These are phyloP conservation scores for Phyllotreta cruciferae DNA, from an alignment of 2,888 invertebrate species.

Conservation along the genomic window DNA sequence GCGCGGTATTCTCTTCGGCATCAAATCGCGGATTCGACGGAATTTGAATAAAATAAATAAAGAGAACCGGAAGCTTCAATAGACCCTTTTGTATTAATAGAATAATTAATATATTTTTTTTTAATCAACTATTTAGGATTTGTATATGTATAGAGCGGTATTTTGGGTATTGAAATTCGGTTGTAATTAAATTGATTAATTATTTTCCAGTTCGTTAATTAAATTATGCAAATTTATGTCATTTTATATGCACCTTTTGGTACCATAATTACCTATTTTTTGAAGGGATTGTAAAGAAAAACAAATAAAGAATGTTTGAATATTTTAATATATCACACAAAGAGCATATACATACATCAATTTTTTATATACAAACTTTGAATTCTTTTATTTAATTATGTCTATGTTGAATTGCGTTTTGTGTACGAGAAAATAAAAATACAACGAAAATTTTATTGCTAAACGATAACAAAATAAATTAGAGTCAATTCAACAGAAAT, in stretches of 20 bases:
- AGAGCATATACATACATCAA: conserved; percentile 63
- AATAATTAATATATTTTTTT: too few species aligned
- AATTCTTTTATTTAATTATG: conserved; percentile 49
- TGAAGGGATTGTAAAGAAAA: conserved; percentile 29
- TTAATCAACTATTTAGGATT: too few species aligned
- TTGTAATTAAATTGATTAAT: neutral
- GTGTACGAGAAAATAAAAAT: conserved; percentile 43
- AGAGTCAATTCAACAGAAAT: conserved; percentile 40
- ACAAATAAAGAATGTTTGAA: conserved; percentile 54
- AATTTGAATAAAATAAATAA: conserved; percentile 30
- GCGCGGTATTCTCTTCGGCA: conserved; percentile 21
- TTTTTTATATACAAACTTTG: conserved; percentile 59
- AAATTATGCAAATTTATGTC: conserved; percentile 3
- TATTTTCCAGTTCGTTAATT: neutral
- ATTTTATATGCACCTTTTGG: neutral
- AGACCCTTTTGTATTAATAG: neutral
- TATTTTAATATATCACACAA: conserved; percentile 62
- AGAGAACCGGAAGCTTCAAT: conserved; percentile 9
- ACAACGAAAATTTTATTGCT: conserved; percentile 21
- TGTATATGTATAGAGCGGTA: too few species aligned
- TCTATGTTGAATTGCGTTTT: conserved; percentile 50
- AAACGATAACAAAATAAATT: conserved; percentile 41
- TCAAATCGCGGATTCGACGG: conserved; percentile 23
- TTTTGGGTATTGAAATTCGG: too few species aligned
- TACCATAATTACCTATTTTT: neutral